Evolutionary conservation across 2,113 vertebrate species (phyloP).

Genomic region (Bungarus multicinctus): DNA sequence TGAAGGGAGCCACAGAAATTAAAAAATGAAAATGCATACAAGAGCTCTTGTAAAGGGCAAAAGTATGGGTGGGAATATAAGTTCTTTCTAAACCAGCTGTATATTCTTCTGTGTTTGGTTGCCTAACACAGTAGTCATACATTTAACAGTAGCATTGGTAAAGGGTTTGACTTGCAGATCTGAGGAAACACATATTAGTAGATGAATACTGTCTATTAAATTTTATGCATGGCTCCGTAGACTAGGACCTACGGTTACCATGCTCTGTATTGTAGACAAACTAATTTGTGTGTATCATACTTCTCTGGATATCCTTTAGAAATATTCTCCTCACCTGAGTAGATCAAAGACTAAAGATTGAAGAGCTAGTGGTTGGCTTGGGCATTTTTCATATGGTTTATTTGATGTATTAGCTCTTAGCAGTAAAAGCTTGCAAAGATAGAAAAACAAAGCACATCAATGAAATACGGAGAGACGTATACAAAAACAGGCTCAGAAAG

Average conservation of each 20-base stretch:
- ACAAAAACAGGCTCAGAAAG: neutral
- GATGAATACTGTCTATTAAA: neutral
- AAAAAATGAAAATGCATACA: neutral
- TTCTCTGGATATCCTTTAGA: neutral
- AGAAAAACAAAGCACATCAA: slow-evolving; percentile 5
- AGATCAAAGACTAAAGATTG: slow-evolving; percentile 4
- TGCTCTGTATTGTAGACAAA: neutral
- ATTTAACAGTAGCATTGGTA: neutral
- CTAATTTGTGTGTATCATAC: neutral
- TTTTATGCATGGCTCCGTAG: neutral
- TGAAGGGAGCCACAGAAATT: neutral
- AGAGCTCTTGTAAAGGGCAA: neutral
- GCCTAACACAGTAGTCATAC: neutral
- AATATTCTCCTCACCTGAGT: neutral
- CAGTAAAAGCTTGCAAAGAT: neutral
- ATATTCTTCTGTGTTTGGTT: neutral
- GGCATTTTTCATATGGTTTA: neutral
- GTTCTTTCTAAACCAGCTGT: neutral
- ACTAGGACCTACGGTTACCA: neutral
- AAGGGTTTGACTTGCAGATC: neutral
- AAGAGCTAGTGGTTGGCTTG: slow-evolving; percentile 8
- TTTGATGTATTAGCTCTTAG: neutral
- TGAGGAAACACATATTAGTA: neutral
- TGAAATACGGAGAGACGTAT: slow-evolving; percentile 11
- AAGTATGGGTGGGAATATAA: neutral